Base-by-base conservation (phyloP, 53 echinoderm and acorn worm genomes). In the Holothuria scabra region DNA sequence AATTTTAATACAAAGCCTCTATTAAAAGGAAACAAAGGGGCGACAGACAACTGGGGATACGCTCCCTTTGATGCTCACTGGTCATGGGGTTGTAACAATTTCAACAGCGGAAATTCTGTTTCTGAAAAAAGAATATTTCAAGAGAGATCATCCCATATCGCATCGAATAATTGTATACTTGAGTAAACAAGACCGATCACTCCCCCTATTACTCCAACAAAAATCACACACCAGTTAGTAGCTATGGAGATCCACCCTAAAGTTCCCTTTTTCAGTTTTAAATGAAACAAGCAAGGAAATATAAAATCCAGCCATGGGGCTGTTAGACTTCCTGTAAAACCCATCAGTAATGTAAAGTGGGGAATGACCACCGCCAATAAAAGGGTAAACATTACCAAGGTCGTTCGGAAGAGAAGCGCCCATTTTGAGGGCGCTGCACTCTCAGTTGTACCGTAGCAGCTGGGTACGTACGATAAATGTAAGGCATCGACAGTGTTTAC, bases 301-400 rank as follows among this genome's bases (percentile, higher is more conserved):
- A 97, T 97, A 88, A 93, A 97, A 82, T 97, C 97, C 28, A 94
- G 83, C 97, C 97, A 97, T 19, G 97, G 97, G 22, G 88, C 91
- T 33, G 94, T 97, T 12, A 97, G 87, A 46, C 94, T 94, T 0
- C 97, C 97, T 1, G 97, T 92, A 16, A 97, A 90, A 6, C 97
- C 94, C 97, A 97, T 97, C 1, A 97, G 87, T 30, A 97, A 89
- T 1, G 94, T 88, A 82, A 94, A 97, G 67, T 97, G 94, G 11
- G 97, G 97, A 30, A 97, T 88, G 32, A 90, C 87, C 1, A 97
- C 92, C 4, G 97, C 97, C 25, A 97, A 69, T 20, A 97, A 57
- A 28, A 94, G 67, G 18, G 97, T 94, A 62, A 94, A 85, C 46
- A 90, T 48, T 20, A 97, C 93, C 12, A 97, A 76, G 13, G 92